Base-by-base conservation (phyloP, 2,113 vertebrate genomes). In the Pteruthius melanotis region DNA sequence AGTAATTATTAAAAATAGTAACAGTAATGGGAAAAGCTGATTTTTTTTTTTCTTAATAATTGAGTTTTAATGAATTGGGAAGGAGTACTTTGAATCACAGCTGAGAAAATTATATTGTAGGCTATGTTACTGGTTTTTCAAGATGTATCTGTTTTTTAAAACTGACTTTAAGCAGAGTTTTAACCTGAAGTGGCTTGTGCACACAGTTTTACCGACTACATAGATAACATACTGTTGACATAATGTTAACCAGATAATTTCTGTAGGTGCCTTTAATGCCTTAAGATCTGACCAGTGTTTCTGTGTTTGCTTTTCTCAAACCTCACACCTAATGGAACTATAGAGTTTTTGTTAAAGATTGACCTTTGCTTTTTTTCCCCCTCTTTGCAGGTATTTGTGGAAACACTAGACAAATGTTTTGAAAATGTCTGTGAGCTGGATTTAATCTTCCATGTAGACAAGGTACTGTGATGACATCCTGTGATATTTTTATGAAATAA, bases 351-450 rank as follows among this genome's bases (percentile, higher is more conserved):
- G 17, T 92, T 94, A 87, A 97, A 49, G 31, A 44, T 89, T 97
- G 83, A 97, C 42, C 13, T 76, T 39, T 74, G 42, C 6, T 26
- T 77, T 92, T 66, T 96, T 80, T 57, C 86, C 15, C 59, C 56
- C 12, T 87, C 33, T 93, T 87, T 52, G 31, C 97, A 99, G 99
- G 99, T 99, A 76, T 99, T 99, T 91, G 99, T 99, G 98, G 99
- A 99, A 98, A 99, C 99, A 30, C 96, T 99, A 98, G 99, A 99
- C 98, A 99, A 99, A 95, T 99, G 99, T 98, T 99, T 99, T 97
- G 99, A 99, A 98, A 99, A 99, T 74, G 99, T 99, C 93, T 99
- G 99, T 98, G 99, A 99, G 95, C 98, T 99, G 96, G 99, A 99
- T 98, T 98, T 99, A 97, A 99, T 99, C 98, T 99, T 99, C 98